phyloP scores from a whole-genome alignment of 2,888 invertebrate genomes.

The Ochropacha duplaris region DNA sequence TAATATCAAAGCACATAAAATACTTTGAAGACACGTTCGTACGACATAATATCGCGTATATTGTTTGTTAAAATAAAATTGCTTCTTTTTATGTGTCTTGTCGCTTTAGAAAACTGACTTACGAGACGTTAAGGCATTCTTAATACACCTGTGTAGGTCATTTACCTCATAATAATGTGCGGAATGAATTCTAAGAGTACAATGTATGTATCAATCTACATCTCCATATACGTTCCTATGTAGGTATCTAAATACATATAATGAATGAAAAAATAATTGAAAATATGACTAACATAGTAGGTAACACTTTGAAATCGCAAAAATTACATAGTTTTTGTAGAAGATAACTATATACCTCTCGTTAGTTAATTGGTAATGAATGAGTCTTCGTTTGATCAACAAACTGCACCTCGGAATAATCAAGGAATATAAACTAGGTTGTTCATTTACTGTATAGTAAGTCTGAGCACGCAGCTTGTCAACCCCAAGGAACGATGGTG shows the following conservation, averaged over 20 bases:
- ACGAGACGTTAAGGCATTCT: constrained; percentile 52
- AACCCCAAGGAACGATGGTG: neutral
- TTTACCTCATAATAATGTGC: constrained; percentile 12
- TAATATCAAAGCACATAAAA: constrained; percentile 54
- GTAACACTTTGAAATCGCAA: too few relatives aligned
- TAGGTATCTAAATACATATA: too few relatives aligned
- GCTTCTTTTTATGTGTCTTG: constrained; percentile 49
- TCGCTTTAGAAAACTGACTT: constrained; percentile 53
- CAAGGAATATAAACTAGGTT: neutral
- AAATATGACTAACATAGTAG: too few relatives aligned
- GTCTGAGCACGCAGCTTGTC: neutral
- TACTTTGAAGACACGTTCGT: constrained; percentile 40
- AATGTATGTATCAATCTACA: neutral
- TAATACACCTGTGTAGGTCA: constrained; percentile 36
- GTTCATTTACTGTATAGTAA: neutral
- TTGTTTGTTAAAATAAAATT: constrained; percentile 60
- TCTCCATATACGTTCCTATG: too few relatives aligned
- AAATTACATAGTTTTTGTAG: too few relatives aligned
- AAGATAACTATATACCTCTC: neutral
- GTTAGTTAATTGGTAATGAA: neutral
- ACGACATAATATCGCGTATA: constrained; percentile 43
- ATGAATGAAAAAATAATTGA: too few relatives aligned
- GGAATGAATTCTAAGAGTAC: neutral
- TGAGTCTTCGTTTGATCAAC: neutral
- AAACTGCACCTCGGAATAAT: neutral